These are phyloP conservation scores for Cantharis rufa DNA, from an alignment of 2,888 invertebrate genomes.

Conservation along the genomic window DNA sequence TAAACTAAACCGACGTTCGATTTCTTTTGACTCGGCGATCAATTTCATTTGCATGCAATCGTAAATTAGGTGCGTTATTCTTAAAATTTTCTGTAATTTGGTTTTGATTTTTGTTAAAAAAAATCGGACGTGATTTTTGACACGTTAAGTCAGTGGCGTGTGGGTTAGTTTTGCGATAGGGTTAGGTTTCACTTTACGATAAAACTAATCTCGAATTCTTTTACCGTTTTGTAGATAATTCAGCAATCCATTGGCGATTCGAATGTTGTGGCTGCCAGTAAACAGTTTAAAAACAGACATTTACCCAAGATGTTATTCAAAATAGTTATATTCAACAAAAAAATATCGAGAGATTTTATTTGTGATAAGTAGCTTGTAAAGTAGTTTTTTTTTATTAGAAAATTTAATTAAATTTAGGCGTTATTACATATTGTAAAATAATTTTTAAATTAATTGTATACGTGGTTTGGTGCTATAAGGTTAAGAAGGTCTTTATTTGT, in stretches of 20 bases:
- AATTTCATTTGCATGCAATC: not conserved
- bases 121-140: constrained; percentile 16
- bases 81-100: not conserved
- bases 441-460: constrained; percentile 24
- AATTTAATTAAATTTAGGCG: constrained; percentile 1
- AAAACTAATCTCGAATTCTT: not conserved
- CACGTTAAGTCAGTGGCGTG: constrained; percentile 23
- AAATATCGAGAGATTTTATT: constrained; percentile 10
- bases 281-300: constrained; percentile 3
- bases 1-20: not conserved
- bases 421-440: constrained; percentile 6
- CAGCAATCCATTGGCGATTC: not conserved
- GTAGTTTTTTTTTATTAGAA: constrained; percentile 3
- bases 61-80: not conserved
- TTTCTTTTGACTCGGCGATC: not conserved
- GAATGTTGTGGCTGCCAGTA: not conserved
- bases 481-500: constrained; percentile 5
- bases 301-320: constrained; percentile 13
- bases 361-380: constrained; percentile 18
- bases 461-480: constrained; percentile 13
- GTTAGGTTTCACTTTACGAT: not conserved
- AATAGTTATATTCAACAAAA: constrained; percentile 12
- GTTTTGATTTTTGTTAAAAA: constrained; percentile 9
- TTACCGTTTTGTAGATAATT: not conserved
- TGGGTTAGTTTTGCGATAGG: not conserved